phyloP scores from a whole-genome alignment of 2,113 vertebrate species.

The Apteryx mantelli region DNA sequence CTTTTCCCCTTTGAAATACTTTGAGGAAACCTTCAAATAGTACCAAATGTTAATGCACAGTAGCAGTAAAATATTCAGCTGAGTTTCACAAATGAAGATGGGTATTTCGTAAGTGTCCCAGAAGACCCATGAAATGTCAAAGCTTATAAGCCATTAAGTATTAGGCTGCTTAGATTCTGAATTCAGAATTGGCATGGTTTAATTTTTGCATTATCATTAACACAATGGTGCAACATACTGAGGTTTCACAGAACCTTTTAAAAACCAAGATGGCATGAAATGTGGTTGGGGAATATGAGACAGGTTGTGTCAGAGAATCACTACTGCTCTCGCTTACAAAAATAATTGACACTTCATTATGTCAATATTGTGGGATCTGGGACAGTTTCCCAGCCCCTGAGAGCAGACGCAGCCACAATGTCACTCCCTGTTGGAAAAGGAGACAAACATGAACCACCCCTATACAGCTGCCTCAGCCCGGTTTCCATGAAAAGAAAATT shows the following conservation, averaged over 20 bases:
- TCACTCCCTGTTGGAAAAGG: neutral
- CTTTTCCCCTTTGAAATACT: constrained; percentile 8
- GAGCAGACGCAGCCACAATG: neutral
- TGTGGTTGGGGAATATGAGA: neutral
- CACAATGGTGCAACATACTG: neutral
- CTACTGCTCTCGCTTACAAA: neutral
- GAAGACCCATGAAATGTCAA: constrained; percentile 32
- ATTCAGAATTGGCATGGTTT: neutral
- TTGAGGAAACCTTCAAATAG: constrained; percentile 44
- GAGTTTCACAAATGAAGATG: constrained; percentile 36
- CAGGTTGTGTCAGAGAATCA: neutral
- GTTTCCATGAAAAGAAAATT: neutral
- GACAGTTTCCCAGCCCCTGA: neutral
- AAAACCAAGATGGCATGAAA: neutral
- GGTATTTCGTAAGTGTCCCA: constrained; percentile 30
- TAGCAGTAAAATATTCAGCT: constrained; percentile 51
- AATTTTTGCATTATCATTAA: constrained; percentile 54
- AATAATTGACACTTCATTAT: neutral
- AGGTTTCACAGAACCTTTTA: constrained; percentile 22
- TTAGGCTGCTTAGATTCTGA: constrained; percentile 30
- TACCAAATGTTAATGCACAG: constrained; percentile 47
- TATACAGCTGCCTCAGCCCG: neutral
- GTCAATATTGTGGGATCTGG: neutral
- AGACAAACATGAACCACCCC: neutral
- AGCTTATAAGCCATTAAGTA: constrained; percentile 37